phyloP scores from a whole-genome alignment of 30 jellyfish, hydroid and myxozoan genomes.

The Aurelia sp. region DNA sequence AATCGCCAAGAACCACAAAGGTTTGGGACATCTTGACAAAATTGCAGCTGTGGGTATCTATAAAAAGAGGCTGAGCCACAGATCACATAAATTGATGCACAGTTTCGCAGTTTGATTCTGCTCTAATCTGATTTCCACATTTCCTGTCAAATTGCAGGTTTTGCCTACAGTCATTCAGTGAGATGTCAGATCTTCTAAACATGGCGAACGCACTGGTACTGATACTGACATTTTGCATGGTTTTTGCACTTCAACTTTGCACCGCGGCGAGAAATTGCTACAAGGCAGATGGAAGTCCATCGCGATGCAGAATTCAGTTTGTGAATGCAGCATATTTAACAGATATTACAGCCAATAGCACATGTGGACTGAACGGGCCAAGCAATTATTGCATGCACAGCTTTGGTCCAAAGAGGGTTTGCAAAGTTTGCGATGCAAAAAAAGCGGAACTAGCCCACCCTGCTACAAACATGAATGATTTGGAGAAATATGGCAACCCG shows the following conservation, averaged over 20 bases:
- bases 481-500: constrained; percentile 32
- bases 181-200: neutral
- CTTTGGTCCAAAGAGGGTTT: constrained; percentile 65
- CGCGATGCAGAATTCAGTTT: constrained; percentile 96
- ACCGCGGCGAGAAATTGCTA: constrained; percentile 88
- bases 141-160: neutral
- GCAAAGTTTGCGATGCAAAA: constrained; percentile 82
- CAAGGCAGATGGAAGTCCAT: constrained; percentile 78
- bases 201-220: constrained; percentile 4
- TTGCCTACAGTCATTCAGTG: neutral
- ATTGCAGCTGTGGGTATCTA: no score
- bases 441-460: constrained; percentile 76
- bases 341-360: constrained; percentile 81
- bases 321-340: constrained; percentile 91
- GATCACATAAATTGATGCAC: no score
- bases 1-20: constrained; percentile 34
- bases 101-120: neutral
- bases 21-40: constrained; percentile 3
- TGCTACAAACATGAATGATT: constrained; percentile 77
- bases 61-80: neutral
- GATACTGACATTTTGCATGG: neutral
- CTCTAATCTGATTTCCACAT: neutral
- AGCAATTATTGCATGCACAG: constrained; percentile 88
- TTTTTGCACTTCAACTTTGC: constrained; percentile 51
- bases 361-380: constrained; percentile 88